Evolutionary conservation across 2,797 vertebrate genomes (phyloP).

Genomic region (Meda fulgida): DNA sequence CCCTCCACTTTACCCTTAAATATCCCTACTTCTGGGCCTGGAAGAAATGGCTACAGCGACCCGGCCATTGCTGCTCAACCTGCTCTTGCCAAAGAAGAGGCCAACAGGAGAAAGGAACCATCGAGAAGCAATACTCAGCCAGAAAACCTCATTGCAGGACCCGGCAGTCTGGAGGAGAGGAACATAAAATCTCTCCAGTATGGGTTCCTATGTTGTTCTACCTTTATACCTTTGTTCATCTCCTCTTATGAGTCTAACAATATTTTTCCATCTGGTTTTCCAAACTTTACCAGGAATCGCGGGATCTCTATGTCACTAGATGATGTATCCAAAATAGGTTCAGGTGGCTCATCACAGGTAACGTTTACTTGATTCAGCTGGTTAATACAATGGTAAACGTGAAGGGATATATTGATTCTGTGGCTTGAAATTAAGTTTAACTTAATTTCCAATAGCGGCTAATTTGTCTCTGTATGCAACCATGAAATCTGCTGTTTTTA

Average conservation of each 20-base stretch:
- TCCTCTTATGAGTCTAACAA: not conserved
- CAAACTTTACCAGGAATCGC: constrained; percentile 67
- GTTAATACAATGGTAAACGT: not conserved
- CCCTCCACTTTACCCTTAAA: constrained; percentile 81
- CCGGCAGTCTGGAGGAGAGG: constrained; percentile 60
- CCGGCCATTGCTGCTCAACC: constrained; percentile 72
- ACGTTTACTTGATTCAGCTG: not conserved
- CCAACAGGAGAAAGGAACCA: constrained; percentile 69
- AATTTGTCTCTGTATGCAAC: not conserved
- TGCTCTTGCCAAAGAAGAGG: constrained; percentile 78
- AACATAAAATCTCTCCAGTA: constrained; percentile 69
- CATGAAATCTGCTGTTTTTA: not conserved
- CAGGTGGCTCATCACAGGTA: constrained; percentile 47
- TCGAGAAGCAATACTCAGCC: constrained; percentile 59
- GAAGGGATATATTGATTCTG: not conserved
- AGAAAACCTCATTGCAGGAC: constrained; percentile 60
- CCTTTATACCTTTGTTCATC: not conserved
- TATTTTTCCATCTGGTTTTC: not conserved
- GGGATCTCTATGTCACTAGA: constrained; percentile 70
- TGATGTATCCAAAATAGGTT: constrained; percentile 67
- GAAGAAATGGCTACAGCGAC: constrained; percentile 68
- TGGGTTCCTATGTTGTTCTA: constrained; percentile 34
- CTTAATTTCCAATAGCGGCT: not conserved
- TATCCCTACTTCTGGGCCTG: not conserved
- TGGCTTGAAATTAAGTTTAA: not conserved